Conservation (phyloP, 2,888 invertebrate genomes). For the Drosophila histrio region DNA sequence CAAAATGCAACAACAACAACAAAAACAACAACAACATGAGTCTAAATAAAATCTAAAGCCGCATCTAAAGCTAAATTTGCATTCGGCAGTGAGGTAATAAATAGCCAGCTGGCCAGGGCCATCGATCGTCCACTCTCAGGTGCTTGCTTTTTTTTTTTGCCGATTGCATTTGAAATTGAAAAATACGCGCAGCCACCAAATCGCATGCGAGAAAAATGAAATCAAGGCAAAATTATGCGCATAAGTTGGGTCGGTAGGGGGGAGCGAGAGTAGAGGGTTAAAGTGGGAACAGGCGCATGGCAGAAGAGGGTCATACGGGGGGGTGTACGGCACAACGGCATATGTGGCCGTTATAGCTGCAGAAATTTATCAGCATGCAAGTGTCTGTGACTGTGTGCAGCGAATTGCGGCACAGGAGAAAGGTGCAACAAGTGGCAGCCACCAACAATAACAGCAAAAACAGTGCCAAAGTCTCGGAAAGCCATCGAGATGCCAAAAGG, state of each 20-base stretch:
- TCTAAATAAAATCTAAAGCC: conserved; percentile 45
- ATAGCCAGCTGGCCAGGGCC: conserved; percentile 69
- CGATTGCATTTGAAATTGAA: conserved; percentile 70
- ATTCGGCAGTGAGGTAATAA: conserved; percentile 73
- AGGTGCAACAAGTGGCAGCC: conserved; percentile 76
- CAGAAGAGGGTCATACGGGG: conserved; percentile 10
- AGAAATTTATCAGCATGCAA: conserved; percentile 69
- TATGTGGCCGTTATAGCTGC: conserved; percentile 74
- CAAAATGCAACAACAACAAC: conserved; percentile 27
- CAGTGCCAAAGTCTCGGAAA: conserved; percentile 42
- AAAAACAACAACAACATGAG: conserved; percentile 14
- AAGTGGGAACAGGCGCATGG: too few relatives aligned
- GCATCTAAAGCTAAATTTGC: conserved; percentile 61
- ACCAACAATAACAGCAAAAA: conserved; percentile 30
- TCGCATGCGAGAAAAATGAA: conserved; percentile 78
- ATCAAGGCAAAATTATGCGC: conserved; percentile 79
- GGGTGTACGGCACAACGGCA: conserved; percentile 63
- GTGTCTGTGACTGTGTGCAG: conserved; percentile 34
- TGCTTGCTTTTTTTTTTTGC: conserved; percentile 12
- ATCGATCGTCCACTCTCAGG: conserved; percentile 63
- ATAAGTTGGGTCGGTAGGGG: conserved; percentile 54
- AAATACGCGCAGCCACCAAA: conserved; percentile 63
- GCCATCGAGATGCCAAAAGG: conserved; percentile 54
- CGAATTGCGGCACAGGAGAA: conserved; percentile 68
- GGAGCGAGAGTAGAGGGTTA: background rate